phyloP scores from a whole-genome alignment of 2,113 vertebrate species.

The Phylloscopus trochilus region DNA sequence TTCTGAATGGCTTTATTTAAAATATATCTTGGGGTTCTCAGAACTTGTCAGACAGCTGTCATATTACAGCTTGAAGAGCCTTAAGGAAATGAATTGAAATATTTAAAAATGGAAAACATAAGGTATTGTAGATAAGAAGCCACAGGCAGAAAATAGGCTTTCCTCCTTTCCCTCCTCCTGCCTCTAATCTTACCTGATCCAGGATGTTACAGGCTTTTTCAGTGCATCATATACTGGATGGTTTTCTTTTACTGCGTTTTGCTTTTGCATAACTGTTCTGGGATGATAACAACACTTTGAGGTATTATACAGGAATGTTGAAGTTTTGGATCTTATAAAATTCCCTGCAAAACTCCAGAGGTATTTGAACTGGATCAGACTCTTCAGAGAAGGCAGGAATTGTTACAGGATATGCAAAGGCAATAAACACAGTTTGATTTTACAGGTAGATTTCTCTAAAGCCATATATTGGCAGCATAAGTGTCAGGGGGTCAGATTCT shows the following conservation, averaged over 20 bases:
- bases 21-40: background rate
- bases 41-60: slow-evolving; percentile 9
- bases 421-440: background rate
- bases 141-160: background rate
- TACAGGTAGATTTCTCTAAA: background rate
- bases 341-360: background rate
- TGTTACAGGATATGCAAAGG: background rate
- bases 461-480: accelerated
- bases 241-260: background rate
- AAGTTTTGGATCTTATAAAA: background rate
- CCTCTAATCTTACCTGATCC: background rate
- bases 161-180: background rate
- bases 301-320: background rate
- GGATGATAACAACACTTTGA: background rate
- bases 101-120: slow-evolving; percentile 5
- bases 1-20: background rate
- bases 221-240: background rate
- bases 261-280: background rate
- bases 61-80: background rate
- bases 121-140: slow-evolving; percentile 14
- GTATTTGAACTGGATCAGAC: background rate
- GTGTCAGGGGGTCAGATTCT: background rate
- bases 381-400: background rate
- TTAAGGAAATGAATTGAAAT: background rate
- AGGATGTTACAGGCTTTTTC: background rate